phyloP scores from a whole-genome alignment of 2,888 invertebrate genomes.

The Caenorhabditis plicata region DNA sequence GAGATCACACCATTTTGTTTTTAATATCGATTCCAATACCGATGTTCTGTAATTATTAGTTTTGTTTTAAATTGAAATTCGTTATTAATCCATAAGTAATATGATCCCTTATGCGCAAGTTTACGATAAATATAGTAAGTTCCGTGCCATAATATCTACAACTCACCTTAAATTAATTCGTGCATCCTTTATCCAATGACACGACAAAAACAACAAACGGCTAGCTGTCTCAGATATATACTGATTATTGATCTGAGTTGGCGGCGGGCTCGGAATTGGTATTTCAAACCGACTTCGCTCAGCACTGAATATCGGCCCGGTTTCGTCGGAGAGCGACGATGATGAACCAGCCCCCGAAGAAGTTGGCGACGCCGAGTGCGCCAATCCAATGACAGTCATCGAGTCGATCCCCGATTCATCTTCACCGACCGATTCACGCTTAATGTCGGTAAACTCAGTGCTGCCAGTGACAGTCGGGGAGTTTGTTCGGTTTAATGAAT shows the following conservation, averaged over 20 bases:
- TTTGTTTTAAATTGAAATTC: too few species aligned
- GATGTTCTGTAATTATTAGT: slow-evolving; percentile 72
- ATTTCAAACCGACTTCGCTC: slow-evolving; percentile 73
- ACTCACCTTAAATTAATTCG: slow-evolving; percentile 70
- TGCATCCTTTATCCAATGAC: slow-evolving; percentile 82
- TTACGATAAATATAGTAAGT: too few species aligned
- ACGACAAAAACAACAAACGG: slow-evolving; percentile 82
- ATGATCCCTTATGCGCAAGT: too few species aligned
- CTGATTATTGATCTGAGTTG: slow-evolving; percentile 87
- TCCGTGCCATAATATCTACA: too few species aligned
- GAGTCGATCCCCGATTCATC: slow-evolving; percentile 58
- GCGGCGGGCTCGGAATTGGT: slow-evolving; percentile 78
- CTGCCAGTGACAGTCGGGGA: slow-evolving; percentile 2
- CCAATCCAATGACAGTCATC: slow-evolving; percentile 47
- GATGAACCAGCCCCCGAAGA: slow-evolving; percentile 42
- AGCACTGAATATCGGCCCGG: slow-evolving; percentile 42
- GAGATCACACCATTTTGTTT: slow-evolving; percentile 87
- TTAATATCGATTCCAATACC: slow-evolving; percentile 78
- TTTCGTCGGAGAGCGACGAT: slow-evolving; percentile 39
- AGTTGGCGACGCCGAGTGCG: slow-evolving; percentile 46
- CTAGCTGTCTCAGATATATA: slow-evolving; percentile 91
- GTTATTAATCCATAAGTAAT: too few species aligned
- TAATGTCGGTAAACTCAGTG: slow-evolving; percentile 8
- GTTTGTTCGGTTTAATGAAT: slow-evolving; percentile 2
- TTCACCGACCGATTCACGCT: slow-evolving; percentile 51